These are phyloP conservation scores for Neoaliturus tenellus DNA, from an alignment of 2,888 invertebrate species.

Conservation along the genomic window DNA sequence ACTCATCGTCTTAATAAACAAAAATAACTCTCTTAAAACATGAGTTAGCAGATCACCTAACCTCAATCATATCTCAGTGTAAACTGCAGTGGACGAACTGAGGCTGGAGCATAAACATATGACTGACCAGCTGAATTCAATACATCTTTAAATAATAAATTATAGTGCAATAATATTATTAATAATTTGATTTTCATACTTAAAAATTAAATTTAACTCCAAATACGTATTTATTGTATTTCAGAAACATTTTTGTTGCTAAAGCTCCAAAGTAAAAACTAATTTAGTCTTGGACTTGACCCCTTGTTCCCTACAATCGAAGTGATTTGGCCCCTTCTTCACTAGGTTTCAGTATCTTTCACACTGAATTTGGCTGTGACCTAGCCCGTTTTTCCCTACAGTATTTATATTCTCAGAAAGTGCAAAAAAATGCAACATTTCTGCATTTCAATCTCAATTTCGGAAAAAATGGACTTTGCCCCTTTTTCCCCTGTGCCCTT, in stretches of 20 bases:
- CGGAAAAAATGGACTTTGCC: background rate
- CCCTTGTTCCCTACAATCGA: background rate
- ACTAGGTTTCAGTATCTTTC: background rate
- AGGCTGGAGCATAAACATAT: no score
- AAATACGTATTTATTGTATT: background rate
- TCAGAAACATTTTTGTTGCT: no score
- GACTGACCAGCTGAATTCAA: background rate
- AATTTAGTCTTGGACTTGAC: constrained; percentile 14
- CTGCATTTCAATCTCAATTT: background rate
- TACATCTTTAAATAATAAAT: background rate
- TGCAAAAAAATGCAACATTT: background rate
- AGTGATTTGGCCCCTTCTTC: constrained; percentile 8
- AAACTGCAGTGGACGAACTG: background rate
- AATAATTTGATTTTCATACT: no score
- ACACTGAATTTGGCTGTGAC: background rate
- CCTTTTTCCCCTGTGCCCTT: constrained; percentile 6
- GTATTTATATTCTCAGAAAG: background rate
- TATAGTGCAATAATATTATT: no score
- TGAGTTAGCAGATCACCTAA: background rate
- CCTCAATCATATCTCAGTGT: background rate
- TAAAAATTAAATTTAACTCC: background rate
- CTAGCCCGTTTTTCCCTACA: background rate
- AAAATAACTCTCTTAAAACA: background rate
- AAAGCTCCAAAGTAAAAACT: no score
- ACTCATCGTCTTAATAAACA: background rate